Conservation (phyloP, 2,888 invertebrate species). For the Phalera bucephala region DNA sequence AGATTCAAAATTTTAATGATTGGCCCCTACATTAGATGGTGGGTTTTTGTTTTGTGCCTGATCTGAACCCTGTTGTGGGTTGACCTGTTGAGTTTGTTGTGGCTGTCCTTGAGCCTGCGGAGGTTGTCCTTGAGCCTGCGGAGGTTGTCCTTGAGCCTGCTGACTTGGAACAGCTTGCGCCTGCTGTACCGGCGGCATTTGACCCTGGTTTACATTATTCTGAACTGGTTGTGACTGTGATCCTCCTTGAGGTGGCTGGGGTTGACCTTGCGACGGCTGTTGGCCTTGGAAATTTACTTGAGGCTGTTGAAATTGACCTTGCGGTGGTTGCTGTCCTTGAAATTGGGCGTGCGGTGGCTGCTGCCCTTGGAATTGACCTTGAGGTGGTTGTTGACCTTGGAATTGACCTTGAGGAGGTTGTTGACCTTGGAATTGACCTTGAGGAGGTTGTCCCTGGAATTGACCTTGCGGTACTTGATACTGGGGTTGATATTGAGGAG, state of each 20-base stretch:
- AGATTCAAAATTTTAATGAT: conserved; percentile 11
- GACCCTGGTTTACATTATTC: conserved; percentile 21
- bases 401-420: conserved; percentile 21
- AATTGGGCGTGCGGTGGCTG: conserved; percentile 21
- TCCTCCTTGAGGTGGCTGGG: conserved; percentile 20
- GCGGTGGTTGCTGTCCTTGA: conserved; percentile 24
- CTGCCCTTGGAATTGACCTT: conserved; percentile 23
- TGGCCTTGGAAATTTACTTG: conserved; percentile 18
- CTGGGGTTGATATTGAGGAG: conserved; percentile 31
- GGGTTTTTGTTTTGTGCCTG: conserved; percentile 10
- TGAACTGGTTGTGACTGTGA: conserved; percentile 11
- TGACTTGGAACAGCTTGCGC: conserved; percentile 24
- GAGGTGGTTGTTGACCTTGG: conserved; percentile 11
- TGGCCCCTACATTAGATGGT: conserved; percentile 11
- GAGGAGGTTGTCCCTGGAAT: conserved; percentile 28
- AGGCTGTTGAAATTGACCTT: conserved; percentile 34
- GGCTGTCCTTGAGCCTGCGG: conserved; percentile 24
- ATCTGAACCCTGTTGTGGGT: conserved; percentile 14
- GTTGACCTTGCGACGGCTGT: conserved; percentile 33
- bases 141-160: conserved; percentile 28
- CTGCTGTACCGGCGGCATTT: conserved; percentile 16
- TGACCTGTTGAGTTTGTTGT: conserved; percentile 15
- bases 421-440: conserved; percentile 18
- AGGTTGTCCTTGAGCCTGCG: conserved; percentile 26
- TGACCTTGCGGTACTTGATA: conserved; percentile 10